Percentiles rank a stretch among this genome's conserved stretches.
These are phyloP conservation scores for Eclectus roratus DNA, from an alignment of 2,113 vertebrate species.

Conservation along the genomic window DNA sequence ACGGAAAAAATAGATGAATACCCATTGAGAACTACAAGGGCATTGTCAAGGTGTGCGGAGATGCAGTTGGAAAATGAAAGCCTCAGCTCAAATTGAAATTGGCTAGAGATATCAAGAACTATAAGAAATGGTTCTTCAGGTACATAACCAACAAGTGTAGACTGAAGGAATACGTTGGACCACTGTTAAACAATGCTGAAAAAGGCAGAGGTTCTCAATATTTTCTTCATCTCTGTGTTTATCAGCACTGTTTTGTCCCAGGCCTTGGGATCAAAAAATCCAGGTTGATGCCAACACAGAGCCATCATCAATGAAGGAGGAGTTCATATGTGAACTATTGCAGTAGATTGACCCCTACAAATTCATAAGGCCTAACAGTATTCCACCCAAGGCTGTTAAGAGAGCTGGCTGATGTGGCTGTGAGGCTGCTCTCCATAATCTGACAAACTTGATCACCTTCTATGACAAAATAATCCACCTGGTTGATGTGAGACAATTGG, in stretches of 20 bases:
- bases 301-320: neutral
- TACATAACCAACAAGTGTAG: neutral
- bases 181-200: neutral
- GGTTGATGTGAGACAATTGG: accelerated
- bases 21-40: neutral
- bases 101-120: neutral
- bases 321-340: neutral
- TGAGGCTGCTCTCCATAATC: neutral
- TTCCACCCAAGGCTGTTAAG: neutral
- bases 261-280: neutral
- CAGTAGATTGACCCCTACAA: neutral
- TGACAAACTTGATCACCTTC: neutral
- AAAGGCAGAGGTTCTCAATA: neutral
- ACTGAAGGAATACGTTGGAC: neutral
- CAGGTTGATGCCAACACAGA: neutral
- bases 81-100: neutral
- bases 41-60: neutral
- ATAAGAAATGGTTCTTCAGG: neutral
- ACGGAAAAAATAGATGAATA: neutral
- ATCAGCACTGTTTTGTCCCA: neutral
- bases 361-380: neutral
- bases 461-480: neutral
- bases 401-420: neutral
- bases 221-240: neutral
- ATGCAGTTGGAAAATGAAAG: neutral